Evolutionary conservation across 2,113 vertebrate genomes (phyloP).

Genomic region (Ursus arctos): DNA sequence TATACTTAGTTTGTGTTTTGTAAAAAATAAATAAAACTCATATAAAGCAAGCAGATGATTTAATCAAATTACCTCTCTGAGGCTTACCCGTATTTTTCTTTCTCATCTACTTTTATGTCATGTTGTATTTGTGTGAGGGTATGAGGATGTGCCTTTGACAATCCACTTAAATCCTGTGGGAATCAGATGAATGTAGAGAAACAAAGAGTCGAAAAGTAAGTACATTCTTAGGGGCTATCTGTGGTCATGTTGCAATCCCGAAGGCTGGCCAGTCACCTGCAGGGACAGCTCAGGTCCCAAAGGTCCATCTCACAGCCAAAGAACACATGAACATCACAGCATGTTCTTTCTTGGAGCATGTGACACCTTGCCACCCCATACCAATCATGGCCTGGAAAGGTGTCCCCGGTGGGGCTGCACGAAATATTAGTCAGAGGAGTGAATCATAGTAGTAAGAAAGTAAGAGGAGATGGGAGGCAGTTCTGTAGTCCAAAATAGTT

Average conservation of each 20-base stretch:
- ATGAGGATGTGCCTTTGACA: not conserved
- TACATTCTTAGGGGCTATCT: not conserved
- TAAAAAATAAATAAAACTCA: not conserved
- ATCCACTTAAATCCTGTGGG: not conserved
- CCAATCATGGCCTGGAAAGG: too few species aligned
- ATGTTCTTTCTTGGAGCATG: not conserved
- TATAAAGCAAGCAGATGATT: not conserved
- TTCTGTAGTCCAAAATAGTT: not conserved
- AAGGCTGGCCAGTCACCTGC: not conserved
- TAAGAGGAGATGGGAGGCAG: not conserved
- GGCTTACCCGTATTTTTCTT: not conserved
- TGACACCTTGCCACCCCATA: not conserved
- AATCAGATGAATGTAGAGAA: not conserved
- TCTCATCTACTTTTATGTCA: not conserved
- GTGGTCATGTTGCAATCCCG: not conserved
- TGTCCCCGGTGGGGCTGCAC: accelerated
- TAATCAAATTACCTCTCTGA: not conserved
- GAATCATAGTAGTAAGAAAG: accelerated
- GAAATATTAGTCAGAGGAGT: not conserved
- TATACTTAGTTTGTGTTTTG: not conserved
- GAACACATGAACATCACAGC: not conserved
- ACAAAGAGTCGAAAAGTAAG: not conserved
- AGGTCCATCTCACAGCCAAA: not conserved
- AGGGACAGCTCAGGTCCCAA: too few species aligned
- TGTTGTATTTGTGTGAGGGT: not conserved